Conservation (phyloP, 2,888 invertebrate genomes). For the Hirtodrosophila trivittata region DNA sequence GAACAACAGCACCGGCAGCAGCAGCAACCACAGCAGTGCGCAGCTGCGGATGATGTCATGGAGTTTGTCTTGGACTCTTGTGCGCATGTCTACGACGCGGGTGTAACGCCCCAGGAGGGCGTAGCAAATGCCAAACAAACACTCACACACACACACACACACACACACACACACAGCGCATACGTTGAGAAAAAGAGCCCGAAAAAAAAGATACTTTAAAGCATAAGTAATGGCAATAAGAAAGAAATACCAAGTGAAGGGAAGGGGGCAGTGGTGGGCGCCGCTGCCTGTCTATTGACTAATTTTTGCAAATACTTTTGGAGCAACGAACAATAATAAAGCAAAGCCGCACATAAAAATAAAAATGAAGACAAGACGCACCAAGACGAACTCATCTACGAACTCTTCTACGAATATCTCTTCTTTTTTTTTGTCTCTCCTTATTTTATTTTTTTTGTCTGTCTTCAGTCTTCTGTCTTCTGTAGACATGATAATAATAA, state of each 20-base stretch:
- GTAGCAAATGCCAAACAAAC: slow-evolving; percentile 70
- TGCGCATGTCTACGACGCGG: slow-evolving; percentile 40
- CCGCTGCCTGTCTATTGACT: slow-evolving; percentile 58
- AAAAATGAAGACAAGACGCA: slow-evolving; percentile 42
- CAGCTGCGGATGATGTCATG: slow-evolving; percentile 63
- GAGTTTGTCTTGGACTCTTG: slow-evolving; percentile 14
- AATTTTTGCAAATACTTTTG: slow-evolving; percentile 79
- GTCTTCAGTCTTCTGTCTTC: too few relatives aligned
- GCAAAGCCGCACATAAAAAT: slow-evolving; percentile 52
- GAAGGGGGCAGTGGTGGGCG: slow-evolving; percentile 22
- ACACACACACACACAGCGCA: slow-evolving; percentile 19
- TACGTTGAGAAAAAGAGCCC: slow-evolving; percentile 14
- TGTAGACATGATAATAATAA: slow-evolving; percentile 54
- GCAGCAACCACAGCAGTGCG: slow-evolving; percentile 11
- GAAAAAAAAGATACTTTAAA: slow-evolving; percentile 18
- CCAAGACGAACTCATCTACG: slow-evolving; percentile 6
- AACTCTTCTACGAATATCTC: slow-evolving; percentile 12
- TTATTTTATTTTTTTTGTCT: too few relatives aligned
- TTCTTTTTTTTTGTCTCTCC: too few relatives aligned
- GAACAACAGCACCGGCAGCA: not conserved
- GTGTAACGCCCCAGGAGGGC: slow-evolving; percentile 65
- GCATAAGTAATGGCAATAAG: slow-evolving; percentile 61
- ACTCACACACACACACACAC: slow-evolving; percentile 26
- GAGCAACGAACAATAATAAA: slow-evolving; percentile 56
- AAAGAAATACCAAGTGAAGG: slow-evolving; percentile 1